Conservation (phyloP, 2,797 vertebrate genomes). For the Phalanger gymnotis region DNA sequence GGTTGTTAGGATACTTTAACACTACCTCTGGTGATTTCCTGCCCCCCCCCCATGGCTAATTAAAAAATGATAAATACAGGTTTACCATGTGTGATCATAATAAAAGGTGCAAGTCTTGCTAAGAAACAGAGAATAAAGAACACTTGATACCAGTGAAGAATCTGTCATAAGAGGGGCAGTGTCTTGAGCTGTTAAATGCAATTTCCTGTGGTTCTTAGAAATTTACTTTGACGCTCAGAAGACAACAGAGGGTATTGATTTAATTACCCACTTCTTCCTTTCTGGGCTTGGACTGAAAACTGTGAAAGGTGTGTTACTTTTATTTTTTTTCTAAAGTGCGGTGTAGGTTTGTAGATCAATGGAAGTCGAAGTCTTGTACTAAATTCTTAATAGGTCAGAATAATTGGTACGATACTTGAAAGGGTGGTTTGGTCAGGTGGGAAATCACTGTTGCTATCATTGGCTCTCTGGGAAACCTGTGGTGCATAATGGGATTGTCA, state of each 20-base stretch:
- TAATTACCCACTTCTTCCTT: constrained; percentile 57
- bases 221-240: constrained; percentile 62
- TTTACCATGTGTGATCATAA: constrained; percentile 49
- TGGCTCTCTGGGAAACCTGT: background rate
- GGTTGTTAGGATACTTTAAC: background rate
- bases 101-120: constrained; percentile 21
- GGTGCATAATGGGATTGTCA: background rate
- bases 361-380: background rate
- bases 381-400: background rate
- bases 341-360: background rate
- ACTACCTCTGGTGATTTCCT: constrained; percentile 14
- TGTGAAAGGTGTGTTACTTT: background rate
- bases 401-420: constrained; percentile 12
- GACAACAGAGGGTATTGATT: constrained; percentile 40
- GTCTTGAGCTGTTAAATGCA: constrained; percentile 20
- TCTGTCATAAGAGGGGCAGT: constrained; percentile 25
- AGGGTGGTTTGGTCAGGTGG: background rate
- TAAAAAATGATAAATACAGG: constrained; percentile 56
- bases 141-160: background rate
- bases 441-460: constrained; percentile 20
- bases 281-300: constrained; percentile 40
- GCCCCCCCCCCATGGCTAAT: constrained; percentile 38
- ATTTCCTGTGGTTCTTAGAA: constrained; percentile 39
- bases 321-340: constrained; percentile 10
- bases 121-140: background rate